These are phyloP conservation scores for Andrena flavipes DNA, from an alignment of 2,888 invertebrate genomes.

Conservation along the genomic window DNA sequence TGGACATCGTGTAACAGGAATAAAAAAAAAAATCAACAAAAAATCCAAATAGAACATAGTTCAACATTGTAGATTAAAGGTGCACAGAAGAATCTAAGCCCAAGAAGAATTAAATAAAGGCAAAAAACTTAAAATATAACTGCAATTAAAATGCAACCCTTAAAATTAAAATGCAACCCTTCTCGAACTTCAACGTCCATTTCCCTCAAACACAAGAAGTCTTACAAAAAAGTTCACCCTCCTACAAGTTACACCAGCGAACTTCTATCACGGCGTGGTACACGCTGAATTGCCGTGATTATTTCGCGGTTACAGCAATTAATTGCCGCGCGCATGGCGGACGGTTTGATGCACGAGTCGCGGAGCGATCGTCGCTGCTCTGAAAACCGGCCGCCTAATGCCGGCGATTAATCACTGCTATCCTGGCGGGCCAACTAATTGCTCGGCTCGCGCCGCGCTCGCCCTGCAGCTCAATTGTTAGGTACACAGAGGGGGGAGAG, in stretches of 20 bases:
- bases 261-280: neutral
- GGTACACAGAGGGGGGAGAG: neutral
- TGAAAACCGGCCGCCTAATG: conserved; percentile 56
- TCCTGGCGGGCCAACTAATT: conserved; percentile 52
- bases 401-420: conserved; percentile 60
- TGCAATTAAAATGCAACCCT: too few relatives aligned
- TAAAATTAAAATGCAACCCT: too few relatives aligned
- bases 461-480: conserved; percentile 17
- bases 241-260: neutral
- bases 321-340: conserved; percentile 33
- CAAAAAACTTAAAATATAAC: too few relatives aligned
- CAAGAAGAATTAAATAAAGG: too few relatives aligned
- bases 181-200: too few relatives aligned
- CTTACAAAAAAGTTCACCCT: too few relatives aligned
- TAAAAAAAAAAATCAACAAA: too few relatives aligned
- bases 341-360: conserved; percentile 46
- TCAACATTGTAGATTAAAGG: too few relatives aligned
- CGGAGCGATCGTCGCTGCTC: conserved; percentile 48
- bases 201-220: too few relatives aligned
- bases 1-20: too few relatives aligned
- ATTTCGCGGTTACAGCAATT: conserved; percentile 58
- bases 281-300: conserved; percentile 55
- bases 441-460: conserved; percentile 29
- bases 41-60: too few relatives aligned
- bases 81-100: too few relatives aligned